Base-by-base conservation (phyloP, 2,797 vertebrate genomes). In the Epinephelus coioides region DNA sequence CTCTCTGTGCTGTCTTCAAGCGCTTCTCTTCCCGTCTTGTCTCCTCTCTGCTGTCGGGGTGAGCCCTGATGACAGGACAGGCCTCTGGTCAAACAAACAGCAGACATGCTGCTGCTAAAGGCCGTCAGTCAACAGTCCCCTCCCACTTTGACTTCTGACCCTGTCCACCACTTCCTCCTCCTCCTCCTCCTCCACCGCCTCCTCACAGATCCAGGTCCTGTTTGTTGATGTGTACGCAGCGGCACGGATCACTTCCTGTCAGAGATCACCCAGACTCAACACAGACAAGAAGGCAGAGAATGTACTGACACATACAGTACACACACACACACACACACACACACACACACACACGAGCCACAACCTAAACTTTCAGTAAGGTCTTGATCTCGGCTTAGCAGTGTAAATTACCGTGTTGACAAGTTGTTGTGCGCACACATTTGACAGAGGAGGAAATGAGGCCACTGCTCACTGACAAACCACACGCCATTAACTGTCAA, bases 211-310 rank as follows among this genome's bases (percentile, higher is more conserved):
- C 18, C 65, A 23, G 82, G 67, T 81, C 74, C 49, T 91, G 91
- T 93, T 92, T 93, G 91, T 94, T 94, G 92, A 90, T 91, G 87
- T 90, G 90, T 89, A 71, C 50, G 71, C 85, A 84, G 73, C 54
- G 73, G 88, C 90, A 93, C 51, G 86, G 91, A 90, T 91, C 93
- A 87, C 88, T 93, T 94, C 92, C 93, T 93, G 89, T 81, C 80
- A 88, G 66, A 79, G 85, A 85, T 65, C 70, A 72, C 14, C 70
- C 75, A 90, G 88, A 91, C 91, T 86, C 85, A 82, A 86, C 90
- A 82, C 86, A 83, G 86, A 89, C 84, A 11, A 63, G 51, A 40
- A 57, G 67, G 21, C 62, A 55, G 49, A 38, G 60, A 25, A 5
- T 51, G 21, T 19, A 4, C 40, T 25, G 54, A 67, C 40, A 71